Evolutionary conservation across 1,140 invertebrate genomes (phyloP), one percentile per base, ranked within the genome.

Genomic region (Drosophila burlai): DNA sequence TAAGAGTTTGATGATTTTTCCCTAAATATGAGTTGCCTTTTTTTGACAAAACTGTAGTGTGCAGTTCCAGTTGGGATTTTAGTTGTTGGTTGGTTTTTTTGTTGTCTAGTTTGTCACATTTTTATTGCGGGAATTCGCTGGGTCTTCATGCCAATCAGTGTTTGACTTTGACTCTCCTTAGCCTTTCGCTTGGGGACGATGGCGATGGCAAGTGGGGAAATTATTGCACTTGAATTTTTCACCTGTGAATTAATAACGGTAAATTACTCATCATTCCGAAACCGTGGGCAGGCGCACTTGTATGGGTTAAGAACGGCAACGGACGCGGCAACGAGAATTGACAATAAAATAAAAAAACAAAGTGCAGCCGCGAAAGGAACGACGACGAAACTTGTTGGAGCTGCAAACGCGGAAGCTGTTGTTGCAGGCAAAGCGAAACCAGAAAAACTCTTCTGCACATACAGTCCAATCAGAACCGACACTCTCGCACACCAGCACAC

Each of bases 321-420:
- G 72, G 50, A 57, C 46, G 67, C 57, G 69, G 54, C 84, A 76
- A 59, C 65, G 77, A 75, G 68, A 81, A 84, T 84, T 72, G 77
- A 76, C 74, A 89, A 89, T 85, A 90, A 89, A 89, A 90, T 79
- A 85, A 24, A 90, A 81, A 90, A 90, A 90, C 85, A 90, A 90
- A 90, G 76, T 81, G 74, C 81, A 74, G 57, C 59, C 71, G 79
- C 63, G 73, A 75, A 84, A 76, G 54, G 54, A 64, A 79, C 79
- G 76, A 69, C 80, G 29, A 45, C 64, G 34, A 77, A 77, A 78
- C 62, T 74, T 86, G 83, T 86, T 86, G 83, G 77, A 85, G 83
- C 68, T 78, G 75, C 68, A 76, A 83, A 89, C 79, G 82, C 85
- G 86, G 86, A 89, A 89, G 81, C 81, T 89, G 84, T 52, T 78